A percentile compares a stretch with the other conserved stretches of the same genome.
Evolutionary conservation across 2,888 invertebrate species (phyloP).

Genomic region (Ferrisia virgata): DNA sequence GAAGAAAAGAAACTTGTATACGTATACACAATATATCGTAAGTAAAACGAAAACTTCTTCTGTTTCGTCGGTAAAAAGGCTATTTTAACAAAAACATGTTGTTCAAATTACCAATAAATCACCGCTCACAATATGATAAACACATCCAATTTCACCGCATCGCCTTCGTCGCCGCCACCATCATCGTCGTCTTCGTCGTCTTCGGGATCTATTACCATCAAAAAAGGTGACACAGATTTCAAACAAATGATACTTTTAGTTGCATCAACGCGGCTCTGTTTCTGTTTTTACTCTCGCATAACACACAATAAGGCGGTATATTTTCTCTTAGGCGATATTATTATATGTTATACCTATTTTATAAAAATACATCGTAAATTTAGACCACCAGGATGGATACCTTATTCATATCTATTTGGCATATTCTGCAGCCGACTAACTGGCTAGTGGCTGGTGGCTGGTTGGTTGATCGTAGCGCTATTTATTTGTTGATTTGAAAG

Average conservation of each 20-base stretch:
- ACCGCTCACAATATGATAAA: constrained; percentile 11
- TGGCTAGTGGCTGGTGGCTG: too few relatives aligned
- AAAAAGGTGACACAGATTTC: not conserved
- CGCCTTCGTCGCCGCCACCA: not conserved
- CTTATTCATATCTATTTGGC: not conserved
- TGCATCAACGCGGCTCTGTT: not conserved
- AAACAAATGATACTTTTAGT: not conserved
- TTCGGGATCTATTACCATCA: not conserved
- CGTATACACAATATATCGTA: not conserved
- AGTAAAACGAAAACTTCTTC: not conserved
- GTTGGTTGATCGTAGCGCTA: too few relatives aligned
- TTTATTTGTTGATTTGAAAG: too few relatives aligned
- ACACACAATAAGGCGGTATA: not conserved
- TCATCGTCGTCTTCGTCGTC: not conserved
- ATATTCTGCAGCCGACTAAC: not conserved
- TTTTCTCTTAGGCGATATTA: not conserved
- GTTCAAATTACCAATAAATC: not conserved
- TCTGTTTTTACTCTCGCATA: not conserved
- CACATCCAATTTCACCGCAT: not conserved
- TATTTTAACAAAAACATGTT: not conserved
- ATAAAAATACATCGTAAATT: not conserved
- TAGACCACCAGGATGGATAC: not conserved
- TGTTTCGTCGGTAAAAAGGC: not conserved
- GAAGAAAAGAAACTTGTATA: not conserved
- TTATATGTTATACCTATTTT: too few relatives aligned